Conservation (phyloP, 2,888 invertebrate species). For the Limnephilus lunatus region DNA sequence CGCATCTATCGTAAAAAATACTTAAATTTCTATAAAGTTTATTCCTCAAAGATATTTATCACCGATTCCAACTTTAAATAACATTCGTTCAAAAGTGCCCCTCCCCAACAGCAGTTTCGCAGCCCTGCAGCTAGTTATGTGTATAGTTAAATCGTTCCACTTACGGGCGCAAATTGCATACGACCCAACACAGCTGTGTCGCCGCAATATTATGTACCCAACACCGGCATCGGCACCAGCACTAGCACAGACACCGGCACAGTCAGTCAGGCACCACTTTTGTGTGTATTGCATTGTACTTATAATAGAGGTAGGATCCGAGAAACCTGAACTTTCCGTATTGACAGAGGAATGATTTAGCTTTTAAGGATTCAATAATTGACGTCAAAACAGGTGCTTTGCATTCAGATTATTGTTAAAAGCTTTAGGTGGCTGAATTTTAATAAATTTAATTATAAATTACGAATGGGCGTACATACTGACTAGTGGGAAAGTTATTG, state of each 20-base stretch:
- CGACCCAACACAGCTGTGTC: slow-evolving; percentile 63
- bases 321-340: neutral
- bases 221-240: neutral
- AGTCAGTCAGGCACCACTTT: neutral
- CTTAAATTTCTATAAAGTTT: no score
- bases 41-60: no score
- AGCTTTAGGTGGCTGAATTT: no score
- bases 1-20: no score
- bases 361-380: neutral
- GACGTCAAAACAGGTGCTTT: neutral
- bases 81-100: neutral
- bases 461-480: no score
- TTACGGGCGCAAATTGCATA: slow-evolving; percentile 65
- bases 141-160: slow-evolving; percentile 65
- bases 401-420: no score
- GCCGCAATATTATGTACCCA: slow-evolving; percentile 43
- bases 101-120: slow-evolving; percentile 15
- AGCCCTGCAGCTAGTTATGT: slow-evolving; percentile 58
- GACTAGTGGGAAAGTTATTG: no score
- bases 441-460: no score
- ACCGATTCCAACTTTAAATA: neutral
- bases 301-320: neutral
- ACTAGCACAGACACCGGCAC: neutral
- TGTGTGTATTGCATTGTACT: neutral
- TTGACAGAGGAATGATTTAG: neutral